Percentiles rank a stretch among this genome's conserved stretches.
phyloP scores from a whole-genome alignment of 2,888 invertebrate species.

The Scotopteryx bipunctaria region DNA sequence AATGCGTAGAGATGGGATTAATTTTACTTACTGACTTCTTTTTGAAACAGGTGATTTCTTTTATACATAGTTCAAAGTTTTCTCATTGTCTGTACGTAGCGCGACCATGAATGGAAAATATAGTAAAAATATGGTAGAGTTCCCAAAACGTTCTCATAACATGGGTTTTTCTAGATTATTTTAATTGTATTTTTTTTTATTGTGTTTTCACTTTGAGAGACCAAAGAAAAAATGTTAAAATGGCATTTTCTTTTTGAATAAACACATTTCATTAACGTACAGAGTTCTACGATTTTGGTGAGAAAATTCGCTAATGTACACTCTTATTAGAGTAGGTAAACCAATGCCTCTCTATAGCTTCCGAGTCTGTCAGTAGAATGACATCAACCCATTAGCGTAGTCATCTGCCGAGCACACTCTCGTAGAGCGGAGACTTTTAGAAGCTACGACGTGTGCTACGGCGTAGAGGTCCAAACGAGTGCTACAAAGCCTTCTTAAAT shows the following conservation, averaged over 20 bases:
- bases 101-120: no score
- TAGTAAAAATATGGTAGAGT: no score
- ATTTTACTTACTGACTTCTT: background rate
- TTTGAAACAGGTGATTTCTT: no score
- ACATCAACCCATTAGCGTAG: conserved; percentile 78
- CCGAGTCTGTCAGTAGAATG: conserved; percentile 52
- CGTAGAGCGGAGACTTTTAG: conserved; percentile 38
- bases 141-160: no score
- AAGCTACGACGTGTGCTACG: conserved; percentile 35
- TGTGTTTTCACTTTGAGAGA: background rate
- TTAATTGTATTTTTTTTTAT: background rate
- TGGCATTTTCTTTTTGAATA: no score
- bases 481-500: background rate
- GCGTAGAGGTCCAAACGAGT: background rate
- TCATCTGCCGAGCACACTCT: conserved; percentile 52
- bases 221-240: no score
- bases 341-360: conserved; percentile 42
- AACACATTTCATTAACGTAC: no score
- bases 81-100: no score
- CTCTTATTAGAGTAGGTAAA: background rate
- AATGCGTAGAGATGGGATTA: background rate
- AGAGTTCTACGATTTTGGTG: no score
- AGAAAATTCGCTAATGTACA: no score
- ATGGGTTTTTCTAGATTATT: no score
- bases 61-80: no score